Percentiles rank a stretch among this genome's conserved stretches.
phyloP scores from a whole-genome alignment of 1,140 invertebrate species.

The Saccostrea cuccullata region DNA sequence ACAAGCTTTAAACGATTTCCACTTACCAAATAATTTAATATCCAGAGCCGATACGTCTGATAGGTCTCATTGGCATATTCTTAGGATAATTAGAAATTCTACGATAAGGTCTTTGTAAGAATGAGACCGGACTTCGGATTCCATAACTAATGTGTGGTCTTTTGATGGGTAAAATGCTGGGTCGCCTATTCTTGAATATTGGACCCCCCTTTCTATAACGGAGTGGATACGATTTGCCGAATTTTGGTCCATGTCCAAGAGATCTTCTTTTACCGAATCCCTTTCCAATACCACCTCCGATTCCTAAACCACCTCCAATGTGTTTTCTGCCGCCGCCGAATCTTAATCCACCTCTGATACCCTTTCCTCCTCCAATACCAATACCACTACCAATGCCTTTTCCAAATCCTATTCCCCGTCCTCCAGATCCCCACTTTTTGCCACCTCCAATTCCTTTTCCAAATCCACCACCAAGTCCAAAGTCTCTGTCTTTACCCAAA shows the following conservation, averaged over 20 bases:
- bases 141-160: not conserved
- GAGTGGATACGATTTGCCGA: not conserved
- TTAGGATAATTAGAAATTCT: constrained; percentile 21
- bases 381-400: not conserved
- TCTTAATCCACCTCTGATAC: not conserved
- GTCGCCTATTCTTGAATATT: not conserved
- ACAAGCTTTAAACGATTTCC: not conserved
- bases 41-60: not conserved
- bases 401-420: constrained; percentile 9
- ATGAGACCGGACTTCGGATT: not conserved
- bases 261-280: constrained; percentile 4
- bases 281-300: not conserved
- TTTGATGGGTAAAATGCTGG: not conserved
- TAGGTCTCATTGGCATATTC: not conserved
- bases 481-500: not conserved
- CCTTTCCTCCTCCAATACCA: constrained; percentile 4
- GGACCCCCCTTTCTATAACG: not conserved
- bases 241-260: not conserved
- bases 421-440: not conserved
- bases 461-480: not conserved
- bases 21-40: constrained; percentile 9
- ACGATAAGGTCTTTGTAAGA: not conserved
- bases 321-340: too few relatives aligned
- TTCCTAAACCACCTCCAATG: not conserved
- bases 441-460: constrained; percentile 7